Conservation (phyloP, 1,140 invertebrate genomes). For the Eciton burchellii region DNA sequence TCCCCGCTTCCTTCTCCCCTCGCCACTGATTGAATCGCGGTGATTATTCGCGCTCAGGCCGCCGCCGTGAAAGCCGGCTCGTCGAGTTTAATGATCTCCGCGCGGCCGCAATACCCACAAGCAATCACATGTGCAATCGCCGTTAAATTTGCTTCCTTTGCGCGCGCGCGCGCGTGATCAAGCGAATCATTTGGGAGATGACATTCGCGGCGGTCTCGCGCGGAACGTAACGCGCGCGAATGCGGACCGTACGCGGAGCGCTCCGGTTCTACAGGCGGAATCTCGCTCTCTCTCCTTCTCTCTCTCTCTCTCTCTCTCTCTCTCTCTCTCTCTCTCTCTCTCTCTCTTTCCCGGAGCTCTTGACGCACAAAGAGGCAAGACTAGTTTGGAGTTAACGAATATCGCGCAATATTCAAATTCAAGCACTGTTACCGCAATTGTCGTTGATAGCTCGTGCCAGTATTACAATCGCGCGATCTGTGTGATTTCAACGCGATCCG, state of each 20-base stretch:
- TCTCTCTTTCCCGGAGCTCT: too few species aligned
- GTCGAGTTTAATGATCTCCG: conserved; percentile 34
- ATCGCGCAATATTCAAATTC: neutral
- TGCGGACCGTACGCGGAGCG: too few species aligned
- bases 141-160: conserved; percentile 38
- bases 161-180: neutral
- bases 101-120: conserved; percentile 17
- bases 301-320: too few species aligned
- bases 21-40: conserved; percentile 13
- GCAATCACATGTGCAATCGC: conserved; percentile 38
- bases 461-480: neutral
- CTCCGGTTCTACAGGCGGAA: neutral
- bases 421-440: neutral
- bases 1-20: too few species aligned
- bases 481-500: neutral
- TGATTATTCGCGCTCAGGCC: conserved; percentile 31
- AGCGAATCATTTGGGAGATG: conserved; percentile 1
- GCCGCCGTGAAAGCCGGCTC: conserved; percentile 20
- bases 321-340: too few species aligned
- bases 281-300: too few species aligned
- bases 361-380: too few species aligned
- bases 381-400: too few species aligned
- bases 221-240: neutral
- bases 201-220: neutral
- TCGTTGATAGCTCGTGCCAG: neutral